These are phyloP conservation scores for Temnothorax nylanderi DNA, from an alignment of 1,140 invertebrate species.

Conservation along the genomic window DNA sequence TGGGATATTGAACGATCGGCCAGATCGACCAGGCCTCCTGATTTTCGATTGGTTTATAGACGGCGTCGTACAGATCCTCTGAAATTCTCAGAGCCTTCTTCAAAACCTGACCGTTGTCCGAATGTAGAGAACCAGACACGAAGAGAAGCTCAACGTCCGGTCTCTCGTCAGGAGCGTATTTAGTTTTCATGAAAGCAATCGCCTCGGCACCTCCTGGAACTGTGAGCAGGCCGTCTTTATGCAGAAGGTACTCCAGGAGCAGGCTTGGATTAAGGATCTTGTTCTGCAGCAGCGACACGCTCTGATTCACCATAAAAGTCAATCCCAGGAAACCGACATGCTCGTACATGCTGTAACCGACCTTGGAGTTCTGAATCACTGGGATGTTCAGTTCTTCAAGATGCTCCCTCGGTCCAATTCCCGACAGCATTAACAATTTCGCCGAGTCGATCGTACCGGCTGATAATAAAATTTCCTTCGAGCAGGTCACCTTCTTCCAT, in stretches of 20 bases:
- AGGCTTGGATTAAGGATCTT: slow-evolving; percentile 62
- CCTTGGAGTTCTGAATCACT: slow-evolving; percentile 88
- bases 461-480: slow-evolving; percentile 90
- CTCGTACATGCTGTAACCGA: slow-evolving; percentile 91
- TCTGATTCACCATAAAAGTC: slow-evolving; percentile 86
- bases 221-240: slow-evolving; percentile 84
- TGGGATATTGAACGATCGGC: slow-evolving; percentile 91
- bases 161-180: slow-evolving; percentile 83
- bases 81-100: slow-evolving; percentile 86
- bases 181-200: slow-evolving; percentile 84
- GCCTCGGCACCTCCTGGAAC: slow-evolving; percentile 86
- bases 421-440: slow-evolving; percentile 91
- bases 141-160: slow-evolving; percentile 88
- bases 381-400: slow-evolving; percentile 89
- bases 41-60: slow-evolving; percentile 87
- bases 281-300: slow-evolving; percentile 76
- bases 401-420: slow-evolving; percentile 90
- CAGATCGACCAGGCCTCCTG: slow-evolving; percentile 89
- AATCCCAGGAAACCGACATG: slow-evolving; percentile 90
- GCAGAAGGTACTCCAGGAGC: slow-evolving; percentile 82
- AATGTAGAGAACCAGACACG: slow-evolving; percentile 84
- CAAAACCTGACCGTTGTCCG: slow-evolving; percentile 88
- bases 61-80: slow-evolving; percentile 87
- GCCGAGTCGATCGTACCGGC: slow-evolving; percentile 90
- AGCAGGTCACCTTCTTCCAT: slow-evolving; percentile 82